Conservation (phyloP, 2,888 invertebrate species). For the Andrena minutula region DNA sequence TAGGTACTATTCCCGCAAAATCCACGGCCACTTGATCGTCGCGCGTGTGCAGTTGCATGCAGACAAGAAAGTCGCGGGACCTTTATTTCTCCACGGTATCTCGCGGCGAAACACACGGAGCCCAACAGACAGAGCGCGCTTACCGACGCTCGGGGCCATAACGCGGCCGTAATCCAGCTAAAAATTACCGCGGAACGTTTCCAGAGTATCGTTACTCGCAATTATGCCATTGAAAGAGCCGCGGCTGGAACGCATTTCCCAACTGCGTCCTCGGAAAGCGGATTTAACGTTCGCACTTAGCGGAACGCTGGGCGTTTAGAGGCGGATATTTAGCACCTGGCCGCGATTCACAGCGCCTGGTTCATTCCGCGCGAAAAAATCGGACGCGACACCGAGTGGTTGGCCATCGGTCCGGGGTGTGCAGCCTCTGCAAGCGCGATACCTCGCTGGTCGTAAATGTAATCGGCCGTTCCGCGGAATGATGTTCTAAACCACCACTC, state of each 20-base stretch:
- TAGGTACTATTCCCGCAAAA: not conserved
- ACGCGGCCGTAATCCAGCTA: slow-evolving; percentile 33
- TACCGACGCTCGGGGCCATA: not conserved
- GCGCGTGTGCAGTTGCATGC: not conserved
- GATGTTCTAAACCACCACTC: slow-evolving; percentile 67
- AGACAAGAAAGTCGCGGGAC: not conserved
- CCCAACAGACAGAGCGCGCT: slow-evolving; percentile 8
- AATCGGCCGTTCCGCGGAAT: slow-evolving; percentile 67
- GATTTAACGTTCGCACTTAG: slow-evolving; percentile 24
- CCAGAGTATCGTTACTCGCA: slow-evolving; percentile 41
- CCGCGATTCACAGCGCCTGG: not conserved
- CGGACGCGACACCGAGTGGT: not conserved
- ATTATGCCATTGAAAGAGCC: slow-evolving; percentile 38
- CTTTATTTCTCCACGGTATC: not conserved
- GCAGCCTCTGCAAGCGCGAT: not conserved
- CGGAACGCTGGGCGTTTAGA: not conserved
- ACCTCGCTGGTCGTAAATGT: slow-evolving; percentile 56
- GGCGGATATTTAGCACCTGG: slow-evolving; percentile 21
- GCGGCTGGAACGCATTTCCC: not conserved
- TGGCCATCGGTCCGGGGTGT: not conserved
- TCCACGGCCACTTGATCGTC: not conserved
- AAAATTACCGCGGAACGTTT: slow-evolving; percentile 37
- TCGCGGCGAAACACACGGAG: slow-evolving; percentile 12
- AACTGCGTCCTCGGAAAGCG: not conserved
- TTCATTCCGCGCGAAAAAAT: slow-evolving; percentile 24